Conservation (phyloP, 2,797 vertebrate species). For the Aulostomus chinensis region DNA sequence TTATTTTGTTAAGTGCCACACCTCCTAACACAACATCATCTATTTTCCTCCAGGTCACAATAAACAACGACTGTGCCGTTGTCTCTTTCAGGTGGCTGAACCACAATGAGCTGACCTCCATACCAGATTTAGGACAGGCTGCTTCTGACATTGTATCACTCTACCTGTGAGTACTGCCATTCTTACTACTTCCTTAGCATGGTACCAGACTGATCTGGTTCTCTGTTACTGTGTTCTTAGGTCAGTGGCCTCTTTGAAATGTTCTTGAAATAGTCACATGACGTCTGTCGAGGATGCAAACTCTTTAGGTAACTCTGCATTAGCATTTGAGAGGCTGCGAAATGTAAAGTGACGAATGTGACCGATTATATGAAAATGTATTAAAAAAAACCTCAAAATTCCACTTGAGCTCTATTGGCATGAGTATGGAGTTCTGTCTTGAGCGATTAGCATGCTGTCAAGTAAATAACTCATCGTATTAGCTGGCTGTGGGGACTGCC, state of each 20-base stretch:
- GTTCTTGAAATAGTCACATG: conserved; percentile 51
- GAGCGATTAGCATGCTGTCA: conserved; percentile 25
- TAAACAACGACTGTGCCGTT: conserved; percentile 36
- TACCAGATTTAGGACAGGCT: conserved; percentile 87
- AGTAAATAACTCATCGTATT: conserved; percentile 31
- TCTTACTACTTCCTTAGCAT: too few species aligned
- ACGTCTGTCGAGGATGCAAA: conserved; percentile 28
- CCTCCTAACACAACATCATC: too few species aligned
- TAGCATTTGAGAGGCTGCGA: conserved; percentile 4
- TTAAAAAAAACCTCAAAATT: background rate
- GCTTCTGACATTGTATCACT: conserved; percentile 82
- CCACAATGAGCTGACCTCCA: conserved; percentile 89
- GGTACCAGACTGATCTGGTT: conserved; percentile 27
- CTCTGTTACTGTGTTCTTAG: conserved; percentile 45
- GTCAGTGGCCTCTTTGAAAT: conserved; percentile 47
- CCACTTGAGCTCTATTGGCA: too few species aligned
- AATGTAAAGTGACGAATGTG: background rate
- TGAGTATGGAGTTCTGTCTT: conserved; percentile 22
- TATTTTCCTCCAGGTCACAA: conserved; percentile 8
- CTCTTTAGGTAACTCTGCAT: conserved; percentile 18
- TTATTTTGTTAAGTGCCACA: too few species aligned
- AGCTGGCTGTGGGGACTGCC: conserved; percentile 59
- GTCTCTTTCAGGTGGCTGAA: conserved; percentile 83
- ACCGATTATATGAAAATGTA: conserved; percentile 7
- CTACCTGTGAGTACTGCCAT: conserved; percentile 87